phyloP scores from a whole-genome alignment of 2,797 vertebrate genomes.

The Streptopelia turtur region DNA sequence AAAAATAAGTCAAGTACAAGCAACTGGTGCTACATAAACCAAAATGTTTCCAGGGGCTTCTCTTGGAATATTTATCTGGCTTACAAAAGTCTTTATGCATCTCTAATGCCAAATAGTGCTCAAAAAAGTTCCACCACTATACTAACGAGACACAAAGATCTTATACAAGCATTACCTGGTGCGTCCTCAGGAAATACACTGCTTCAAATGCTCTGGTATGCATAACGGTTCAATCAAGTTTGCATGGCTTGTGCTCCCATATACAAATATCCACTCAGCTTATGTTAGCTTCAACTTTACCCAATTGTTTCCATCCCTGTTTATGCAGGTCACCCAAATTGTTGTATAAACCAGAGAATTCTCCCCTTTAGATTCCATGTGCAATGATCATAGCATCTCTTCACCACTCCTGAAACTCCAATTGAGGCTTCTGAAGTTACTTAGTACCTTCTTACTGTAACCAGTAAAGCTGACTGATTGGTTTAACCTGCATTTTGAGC shows the following conservation, averaged over 20 bases:
- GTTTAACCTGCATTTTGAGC: neutral
- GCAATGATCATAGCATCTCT: neutral
- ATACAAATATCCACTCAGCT: neutral
- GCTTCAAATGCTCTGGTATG: neutral
- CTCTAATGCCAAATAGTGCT: neutral
- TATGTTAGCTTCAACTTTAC: neutral
- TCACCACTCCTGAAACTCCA: neutral
- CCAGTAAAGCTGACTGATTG: neutral
- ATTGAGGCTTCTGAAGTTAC: neutral
- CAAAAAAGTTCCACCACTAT: neutral
- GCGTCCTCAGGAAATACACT: neutral
- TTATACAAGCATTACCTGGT: neutral
- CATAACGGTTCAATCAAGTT: neutral
- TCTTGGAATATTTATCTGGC: neutral
- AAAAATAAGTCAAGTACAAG: neutral
- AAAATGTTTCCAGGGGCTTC: neutral
- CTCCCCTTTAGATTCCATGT: neutral
- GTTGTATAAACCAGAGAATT: neutral
- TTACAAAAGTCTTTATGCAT: neutral
- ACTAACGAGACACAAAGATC: fast-evolving
- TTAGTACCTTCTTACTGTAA: neutral
- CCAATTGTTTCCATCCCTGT: neutral
- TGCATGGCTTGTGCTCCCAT: fast-evolving
- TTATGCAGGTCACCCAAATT: neutral
- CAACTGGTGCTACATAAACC: neutral